Base-by-base conservation (phyloP, 1,140 invertebrate species). In the Oncopodura yosiiana region DNA sequence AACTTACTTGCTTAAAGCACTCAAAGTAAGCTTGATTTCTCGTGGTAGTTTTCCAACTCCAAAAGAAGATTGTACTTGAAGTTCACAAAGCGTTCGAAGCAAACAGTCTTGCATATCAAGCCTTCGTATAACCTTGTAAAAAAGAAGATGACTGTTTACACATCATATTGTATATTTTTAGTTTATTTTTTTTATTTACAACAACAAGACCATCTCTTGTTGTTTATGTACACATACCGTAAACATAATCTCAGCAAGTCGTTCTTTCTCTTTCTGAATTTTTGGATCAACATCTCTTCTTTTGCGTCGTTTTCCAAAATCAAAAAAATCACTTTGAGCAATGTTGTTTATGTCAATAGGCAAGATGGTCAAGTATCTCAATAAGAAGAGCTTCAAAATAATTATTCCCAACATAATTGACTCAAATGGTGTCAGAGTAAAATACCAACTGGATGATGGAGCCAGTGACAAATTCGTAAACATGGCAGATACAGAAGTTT, bases 91-190 rank as follows among this genome's bases (percentile, higher is more conserved):
- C 1, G 58, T 57, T 30, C 62, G 46, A 12, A 63, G 30, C 3
- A 63, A 45, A 36, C 62, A 63, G 43, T 63, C 62, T 39, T 63
- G 62, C 58, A 60, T 63, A 38, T 63, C 62, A 27, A 63, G 34
- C 5, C 62, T 38, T 39, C 62, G 45, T 5, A 63, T 42, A n/a
- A 63, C 58, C 62, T 63, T 24, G 21, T 52, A 21, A 48, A 21
- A 48, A 48, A 48, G 11, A n/a, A n/a, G n/a, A n/a, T n/a, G n/a
- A 8, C 50, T 42, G 19, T 21, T n/a, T 36, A n/a, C 6, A 34
- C 3, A 8, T 16, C 24, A 18, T 34, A 30, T 16, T 27, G 30
- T 34, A 48, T 29, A 14, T 8, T 9, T 3, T 16, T 6, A 24
- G 19, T 23, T 21, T 5, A 38, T 21, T 50, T 14, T 16, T 50